phyloP scores from a whole-genome alignment of 1,140 invertebrate genomes.

The Trichonephila clavata region DNA sequence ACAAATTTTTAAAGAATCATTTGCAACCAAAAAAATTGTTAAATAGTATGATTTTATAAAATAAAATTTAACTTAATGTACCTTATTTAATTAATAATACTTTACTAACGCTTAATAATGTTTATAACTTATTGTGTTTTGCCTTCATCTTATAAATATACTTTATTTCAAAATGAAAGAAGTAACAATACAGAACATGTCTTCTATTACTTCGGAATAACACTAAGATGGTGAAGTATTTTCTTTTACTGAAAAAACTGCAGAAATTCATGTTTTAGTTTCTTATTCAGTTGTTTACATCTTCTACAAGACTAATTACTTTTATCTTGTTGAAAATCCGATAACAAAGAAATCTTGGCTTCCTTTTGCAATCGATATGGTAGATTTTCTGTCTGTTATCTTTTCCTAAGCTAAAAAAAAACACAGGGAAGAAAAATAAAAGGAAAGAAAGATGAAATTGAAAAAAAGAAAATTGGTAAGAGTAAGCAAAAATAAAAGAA shows the following conservation, averaged over 20 bases:
- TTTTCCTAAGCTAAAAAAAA: neutral
- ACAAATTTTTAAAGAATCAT: no score
- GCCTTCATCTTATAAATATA: no score
- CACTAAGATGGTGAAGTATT: no score
- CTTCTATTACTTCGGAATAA: no score
- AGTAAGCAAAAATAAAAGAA: neutral
- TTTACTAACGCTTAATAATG: no score
- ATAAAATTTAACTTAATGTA: no score
- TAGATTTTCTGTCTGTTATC: neutral
- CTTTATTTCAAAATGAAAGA: no score
- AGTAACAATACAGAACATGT: no score
- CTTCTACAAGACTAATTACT: neutral
- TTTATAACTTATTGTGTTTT: no score
- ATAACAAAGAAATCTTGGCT: conserved; percentile 1
- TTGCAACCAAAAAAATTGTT: no score
- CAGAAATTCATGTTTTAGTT: neutral
- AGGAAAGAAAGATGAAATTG: neutral
- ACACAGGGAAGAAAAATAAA: neutral
- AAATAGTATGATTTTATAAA: no score
- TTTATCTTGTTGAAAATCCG: neutral
- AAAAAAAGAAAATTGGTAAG: neutral
- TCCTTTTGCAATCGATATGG: neutral
- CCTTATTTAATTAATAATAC: no score
- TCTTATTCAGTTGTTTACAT: neutral
- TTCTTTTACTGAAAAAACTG: neutral